Evolutionary conservation across 2,113 vertebrate genomes (phyloP), one percentile per base, ranked within the genome.

Genomic region (Boleophthalmus pectinirostris): DNA sequence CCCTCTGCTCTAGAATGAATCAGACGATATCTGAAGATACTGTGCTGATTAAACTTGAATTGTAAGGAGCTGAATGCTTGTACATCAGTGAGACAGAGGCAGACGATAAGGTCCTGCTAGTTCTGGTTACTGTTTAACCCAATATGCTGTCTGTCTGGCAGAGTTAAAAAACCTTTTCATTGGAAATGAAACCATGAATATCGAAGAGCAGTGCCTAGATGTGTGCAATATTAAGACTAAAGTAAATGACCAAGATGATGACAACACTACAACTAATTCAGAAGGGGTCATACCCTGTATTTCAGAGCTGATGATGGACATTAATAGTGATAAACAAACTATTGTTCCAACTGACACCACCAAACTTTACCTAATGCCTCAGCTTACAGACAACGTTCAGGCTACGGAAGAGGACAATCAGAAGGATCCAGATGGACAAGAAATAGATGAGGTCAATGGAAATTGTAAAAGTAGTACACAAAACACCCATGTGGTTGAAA

Each of bases 181-280:
- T 89, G 79, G 93, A 92, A 75, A 93, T 93, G 92, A 91, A 89
- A 94, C 87, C 71, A 94, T 94, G 93, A 93, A 94, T 89, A 88
- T 92, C 79, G 86, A 94, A 73, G 90, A 90, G 67, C 86, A 92
- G 89, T 73, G 89, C 84, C 60, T 92, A 87, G 93, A 94, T 89
- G 73, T 92, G 82, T 92, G 94, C 87, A 92, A 91, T 92, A 87
- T 91, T 49, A 93, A 92, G 74, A 87, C 88, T 43, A 92, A 92
- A 78, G 85, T 53, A 38, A 85, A 75, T 11, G 80, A 88, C 63
- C 87, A 84, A 0, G 76, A 86, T 73, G 91, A 89, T 56, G 83
- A 66, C 68, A 87, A 82, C 74, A 82, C 78, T 58, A 82, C 85
- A 38, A 88, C 80, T 65, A 70, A 79, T 75, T 84, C 79, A 18